Conservation (phyloP, 1,140 invertebrate species). For the Rhynchophorus ferrugineus region DNA sequence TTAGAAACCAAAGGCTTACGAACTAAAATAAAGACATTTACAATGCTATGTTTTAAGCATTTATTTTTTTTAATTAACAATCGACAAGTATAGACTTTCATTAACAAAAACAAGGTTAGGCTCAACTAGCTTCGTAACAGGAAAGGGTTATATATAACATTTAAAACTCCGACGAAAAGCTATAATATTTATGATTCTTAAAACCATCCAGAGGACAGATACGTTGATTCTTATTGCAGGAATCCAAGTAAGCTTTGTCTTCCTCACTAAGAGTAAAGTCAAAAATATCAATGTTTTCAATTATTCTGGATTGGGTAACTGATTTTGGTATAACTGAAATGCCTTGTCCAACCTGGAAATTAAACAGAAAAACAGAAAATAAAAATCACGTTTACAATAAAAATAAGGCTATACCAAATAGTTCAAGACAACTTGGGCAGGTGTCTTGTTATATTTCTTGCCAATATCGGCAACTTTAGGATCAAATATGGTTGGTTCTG, state of each 20-base stretch:
- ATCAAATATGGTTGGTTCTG: conserved; percentile 49
- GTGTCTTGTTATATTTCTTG: conserved; percentile 58
- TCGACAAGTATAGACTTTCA: too few relatives aligned
- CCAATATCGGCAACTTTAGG: conserved; percentile 51
- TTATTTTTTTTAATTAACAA: too few relatives aligned
- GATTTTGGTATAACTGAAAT: conserved; percentile 79
- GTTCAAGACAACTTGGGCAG: conserved; percentile 60
- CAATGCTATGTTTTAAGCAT: too few relatives aligned
- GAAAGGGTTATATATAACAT: too few relatives aligned
- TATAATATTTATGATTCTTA: conserved; percentile 51
- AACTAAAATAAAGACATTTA: too few relatives aligned
- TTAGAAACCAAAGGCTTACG: too few relatives aligned
- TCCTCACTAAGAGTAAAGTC: conserved; percentile 63
- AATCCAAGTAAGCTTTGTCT: conserved; percentile 54
- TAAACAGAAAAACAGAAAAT: background rate
- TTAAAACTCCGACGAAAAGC: conserved; percentile 11
- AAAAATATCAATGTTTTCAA: conserved; percentile 68
- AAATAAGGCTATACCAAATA: conserved; percentile 48
- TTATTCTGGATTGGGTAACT: conserved; percentile 63
- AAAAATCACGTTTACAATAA: background rate
- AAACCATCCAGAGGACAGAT: conserved; percentile 42
- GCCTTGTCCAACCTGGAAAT: conserved; percentile 43
- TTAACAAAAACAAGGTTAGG: too few relatives aligned
- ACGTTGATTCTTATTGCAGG: conserved; percentile 51
- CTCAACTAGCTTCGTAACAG: too few relatives aligned